These are phyloP conservation scores for Sterrhoptilus dennistouni DNA, from an alignment of 2,113 vertebrate species.

Conservation along the genomic window DNA sequence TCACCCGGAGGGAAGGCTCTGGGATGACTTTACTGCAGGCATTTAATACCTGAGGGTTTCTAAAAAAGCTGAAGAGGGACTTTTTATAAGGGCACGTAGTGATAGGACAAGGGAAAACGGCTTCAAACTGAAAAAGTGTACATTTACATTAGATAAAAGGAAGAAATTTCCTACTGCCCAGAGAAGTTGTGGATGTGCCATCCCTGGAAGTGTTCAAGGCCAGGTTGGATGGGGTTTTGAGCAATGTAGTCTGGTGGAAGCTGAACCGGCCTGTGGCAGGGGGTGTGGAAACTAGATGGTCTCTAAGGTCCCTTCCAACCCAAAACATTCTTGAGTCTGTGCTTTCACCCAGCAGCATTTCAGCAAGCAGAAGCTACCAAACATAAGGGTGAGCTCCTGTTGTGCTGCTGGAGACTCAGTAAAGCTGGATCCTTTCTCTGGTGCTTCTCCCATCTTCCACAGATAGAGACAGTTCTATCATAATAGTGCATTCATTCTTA, in stretches of 20 bases:
- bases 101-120: neutral
- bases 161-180: neutral
- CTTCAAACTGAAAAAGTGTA: neutral
- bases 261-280: neutral
- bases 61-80: neutral
- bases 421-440: neutral
- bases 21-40: neutral
- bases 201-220: neutral
- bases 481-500: neutral
- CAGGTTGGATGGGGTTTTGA: neutral
- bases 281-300: neutral
- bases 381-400: accelerated
- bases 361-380: neutral
- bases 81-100: neutral
- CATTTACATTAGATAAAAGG: neutral
- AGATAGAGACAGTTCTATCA: neutral
- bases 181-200: neutral
- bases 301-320: neutral
- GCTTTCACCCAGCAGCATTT: neutral
- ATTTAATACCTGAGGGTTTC: neutral
- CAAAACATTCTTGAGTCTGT: neutral
- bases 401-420: accelerated
- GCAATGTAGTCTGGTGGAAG: neutral
- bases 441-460: neutral
- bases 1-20: neutral